Conservation (phyloP, 2,113 vertebrate genomes). For the Rhipidura dahli region DNA sequence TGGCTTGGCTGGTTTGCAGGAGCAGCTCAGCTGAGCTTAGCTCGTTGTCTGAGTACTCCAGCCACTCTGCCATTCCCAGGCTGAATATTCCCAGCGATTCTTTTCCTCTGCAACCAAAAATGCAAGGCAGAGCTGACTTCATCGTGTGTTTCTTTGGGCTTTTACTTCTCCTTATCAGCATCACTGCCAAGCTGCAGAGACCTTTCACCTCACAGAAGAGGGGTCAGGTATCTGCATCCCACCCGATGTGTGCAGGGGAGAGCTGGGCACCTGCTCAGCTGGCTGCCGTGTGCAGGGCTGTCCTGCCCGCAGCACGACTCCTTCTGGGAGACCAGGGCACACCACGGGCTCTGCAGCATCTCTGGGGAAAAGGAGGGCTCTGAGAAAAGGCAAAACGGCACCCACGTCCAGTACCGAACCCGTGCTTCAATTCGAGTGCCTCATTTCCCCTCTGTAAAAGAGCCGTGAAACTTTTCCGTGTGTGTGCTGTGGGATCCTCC, state of each 20-base stretch:
- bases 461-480: neutral
- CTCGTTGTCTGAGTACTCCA: neutral
- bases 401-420: neutral
- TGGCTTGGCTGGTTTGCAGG: neutral
- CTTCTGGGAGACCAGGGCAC: neutral
- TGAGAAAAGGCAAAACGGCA: neutral
- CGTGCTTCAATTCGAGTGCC: fast-evolving
- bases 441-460: neutral
- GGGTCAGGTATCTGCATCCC: neutral
- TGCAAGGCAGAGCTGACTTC: neutral
- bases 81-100: neutral
- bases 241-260: neutral
- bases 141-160: neutral
- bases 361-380: neutral
- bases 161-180: neutral
- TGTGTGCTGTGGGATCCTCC: neutral
- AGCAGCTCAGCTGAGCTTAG: neutral
- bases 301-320: neutral
- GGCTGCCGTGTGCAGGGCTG: neutral
- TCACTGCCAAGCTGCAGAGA: neutral
- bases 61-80: neutral
- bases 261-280: neutral
- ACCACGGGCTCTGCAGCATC: neutral
- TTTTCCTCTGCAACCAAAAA: neutral
- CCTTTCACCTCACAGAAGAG: neutral